Conservation (phyloP, 1,140 invertebrate species). For the Drosophila trapezifrons region DNA sequence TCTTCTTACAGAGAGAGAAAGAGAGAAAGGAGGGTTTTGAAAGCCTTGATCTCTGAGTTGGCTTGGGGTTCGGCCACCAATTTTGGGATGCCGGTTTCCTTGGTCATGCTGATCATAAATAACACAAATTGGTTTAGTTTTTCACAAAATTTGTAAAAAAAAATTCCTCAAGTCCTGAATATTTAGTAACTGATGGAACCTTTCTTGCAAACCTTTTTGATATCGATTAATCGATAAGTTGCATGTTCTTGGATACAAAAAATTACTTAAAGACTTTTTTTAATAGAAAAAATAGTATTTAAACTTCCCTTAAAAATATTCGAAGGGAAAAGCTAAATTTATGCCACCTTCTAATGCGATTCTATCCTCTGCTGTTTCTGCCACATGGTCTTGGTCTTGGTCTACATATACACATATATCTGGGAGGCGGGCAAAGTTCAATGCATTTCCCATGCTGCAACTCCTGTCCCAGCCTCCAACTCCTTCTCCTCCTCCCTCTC, state of each 20-base stretch:
- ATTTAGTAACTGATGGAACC: no score
- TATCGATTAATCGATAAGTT: background rate
- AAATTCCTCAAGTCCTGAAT: background rate
- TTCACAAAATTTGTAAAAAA: background rate
- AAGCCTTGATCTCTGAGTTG: slow-evolving; percentile 12
- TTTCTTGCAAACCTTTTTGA: no score
- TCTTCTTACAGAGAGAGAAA: slow-evolving; percentile 1
- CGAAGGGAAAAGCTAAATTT: background rate
- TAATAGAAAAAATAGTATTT: background rate
- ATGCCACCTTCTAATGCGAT: slow-evolving; percentile 20
- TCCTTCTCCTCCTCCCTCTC: slow-evolving; percentile 11
- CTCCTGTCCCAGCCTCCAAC: background rate
- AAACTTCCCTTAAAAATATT: background rate
- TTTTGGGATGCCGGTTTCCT: slow-evolving; percentile 2
- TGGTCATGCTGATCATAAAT: background rate
- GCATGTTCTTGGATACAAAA: no score
- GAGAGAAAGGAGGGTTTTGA: background rate
- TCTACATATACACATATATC: slow-evolving; percentile 10
- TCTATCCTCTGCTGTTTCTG: slow-evolving; percentile 10
- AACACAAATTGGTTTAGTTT: background rate
- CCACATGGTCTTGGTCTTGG: slow-evolving; percentile 23
- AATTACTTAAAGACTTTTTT: no score
- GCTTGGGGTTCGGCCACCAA: background rate
- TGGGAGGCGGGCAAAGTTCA: slow-evolving; percentile 74
- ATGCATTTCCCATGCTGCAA: slow-evolving; percentile 56